Evolutionary conservation across 2,888 invertebrate genomes (phyloP), one percentile per base, ranked within the genome.

Genomic region (Athalia circularis): DNA sequence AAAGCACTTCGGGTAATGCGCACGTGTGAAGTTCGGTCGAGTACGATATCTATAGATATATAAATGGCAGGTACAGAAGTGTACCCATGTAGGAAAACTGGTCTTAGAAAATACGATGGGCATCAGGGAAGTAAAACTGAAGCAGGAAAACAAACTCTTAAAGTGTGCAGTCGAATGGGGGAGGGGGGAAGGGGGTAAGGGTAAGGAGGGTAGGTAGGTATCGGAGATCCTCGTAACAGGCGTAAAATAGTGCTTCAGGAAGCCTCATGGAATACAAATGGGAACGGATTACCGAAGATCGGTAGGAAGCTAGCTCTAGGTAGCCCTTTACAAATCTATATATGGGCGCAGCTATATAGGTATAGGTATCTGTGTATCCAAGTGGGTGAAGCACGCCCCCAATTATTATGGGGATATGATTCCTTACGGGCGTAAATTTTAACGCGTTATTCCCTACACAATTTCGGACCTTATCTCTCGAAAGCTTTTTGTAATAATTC

Each of bases 1-100:
- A 72, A 72, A 72, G 72, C 72, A 72, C 72, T 72, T 72, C 59
- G 45, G 59, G 15, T 59, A 72, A 72, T 52, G 45, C 72, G 8
- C 52, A 72, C 72, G 59, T 48, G 72, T 59, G 59, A 59, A 15
- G 59, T 13, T 45, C 57, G 70, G 59, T 3, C 47, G 52, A 3
- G 47, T 72, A 59, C 45, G 59, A 72, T 29, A 29, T 29, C 29
- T 29, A 29, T 29, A 29, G 29, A 29, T 29, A 29, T 29, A 29
- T 29, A 29, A 29, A 29, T 29, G 29, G 29, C 2, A 29, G 29
- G 29, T 29, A 29, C 29, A 29, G 29, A 2, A 29, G 29, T 29
- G 29, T 29, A 29, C 29, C 29, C 29, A 29, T 29, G 29, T 29
- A 29, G 29, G 29, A 29, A 29, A 29, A 72, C 57, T 59, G 72